These are phyloP conservation scores for Notocelia uddmanniana DNA, from an alignment of 2,888 invertebrate genomes.

Conservation along the genomic window DNA sequence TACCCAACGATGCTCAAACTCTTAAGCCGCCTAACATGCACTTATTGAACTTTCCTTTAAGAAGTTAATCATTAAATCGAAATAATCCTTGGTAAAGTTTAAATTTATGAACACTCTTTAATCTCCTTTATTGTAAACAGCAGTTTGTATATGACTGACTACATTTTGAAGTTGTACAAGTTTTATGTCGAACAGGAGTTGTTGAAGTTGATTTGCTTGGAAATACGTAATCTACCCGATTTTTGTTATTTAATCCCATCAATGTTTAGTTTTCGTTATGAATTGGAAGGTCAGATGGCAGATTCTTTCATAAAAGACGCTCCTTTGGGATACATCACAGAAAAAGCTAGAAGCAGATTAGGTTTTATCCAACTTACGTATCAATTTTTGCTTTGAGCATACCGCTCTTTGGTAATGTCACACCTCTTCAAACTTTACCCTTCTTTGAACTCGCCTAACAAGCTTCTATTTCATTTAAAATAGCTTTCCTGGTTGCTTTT, in stretches of 20 bases:
- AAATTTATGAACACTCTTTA: background rate
- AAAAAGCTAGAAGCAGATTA: background rate
- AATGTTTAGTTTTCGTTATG: too few species aligned
- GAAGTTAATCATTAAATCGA: constrained; percentile 14
- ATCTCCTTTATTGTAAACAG: background rate
- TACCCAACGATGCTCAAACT: background rate
- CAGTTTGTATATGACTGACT: background rate
- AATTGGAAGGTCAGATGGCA: too few species aligned
- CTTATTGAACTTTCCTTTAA: constrained; percentile 12
- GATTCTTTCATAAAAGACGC: too few species aligned
- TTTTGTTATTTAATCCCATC: too few species aligned
- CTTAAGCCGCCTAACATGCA: constrained; percentile 9
- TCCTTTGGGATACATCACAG: too few species aligned
- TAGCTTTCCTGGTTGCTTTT: constrained; percentile 43
- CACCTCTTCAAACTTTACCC: background rate
- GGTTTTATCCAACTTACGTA: background rate
- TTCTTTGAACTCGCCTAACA: background rate
- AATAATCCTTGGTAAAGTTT: background rate
- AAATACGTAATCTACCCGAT: background rate
- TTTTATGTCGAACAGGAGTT: background rate
- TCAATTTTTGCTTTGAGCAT: background rate
- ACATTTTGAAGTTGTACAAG: background rate
- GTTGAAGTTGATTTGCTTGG: background rate
- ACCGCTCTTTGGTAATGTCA: background rate
- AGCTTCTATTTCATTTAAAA: constrained; percentile 25